Conservation (phyloP, 2,113 vertebrate species). For the Syrrhaptes paradoxus region DNA sequence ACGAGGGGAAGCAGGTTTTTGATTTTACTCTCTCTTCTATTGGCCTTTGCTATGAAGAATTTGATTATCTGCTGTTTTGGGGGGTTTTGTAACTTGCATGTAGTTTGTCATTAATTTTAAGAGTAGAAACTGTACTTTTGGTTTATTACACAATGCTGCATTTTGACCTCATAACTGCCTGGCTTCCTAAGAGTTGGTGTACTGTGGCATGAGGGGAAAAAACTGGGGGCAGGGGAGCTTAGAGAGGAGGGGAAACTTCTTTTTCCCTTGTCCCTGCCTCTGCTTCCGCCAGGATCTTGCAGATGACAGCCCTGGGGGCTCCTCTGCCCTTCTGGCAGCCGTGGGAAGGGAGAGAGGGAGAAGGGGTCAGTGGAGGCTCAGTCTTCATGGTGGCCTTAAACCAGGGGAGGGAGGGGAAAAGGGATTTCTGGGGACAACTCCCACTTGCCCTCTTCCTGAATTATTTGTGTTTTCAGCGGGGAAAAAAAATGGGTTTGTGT, state of each 20-base stretch:
- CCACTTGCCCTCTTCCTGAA: neutral
- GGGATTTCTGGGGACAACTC: neutral
- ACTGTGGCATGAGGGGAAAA: accelerated
- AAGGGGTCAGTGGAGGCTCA: neutral
- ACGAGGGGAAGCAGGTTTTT: constrained; percentile 12
- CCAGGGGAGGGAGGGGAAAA: neutral
- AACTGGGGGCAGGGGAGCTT: neutral
- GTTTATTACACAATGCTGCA: neutral
- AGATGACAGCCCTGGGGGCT: accelerated
- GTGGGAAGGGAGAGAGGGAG: accelerated
- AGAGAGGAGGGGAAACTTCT: neutral
- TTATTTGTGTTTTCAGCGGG: neutral
- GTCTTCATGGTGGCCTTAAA: neutral
- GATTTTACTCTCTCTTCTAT: neutral
- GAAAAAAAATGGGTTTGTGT: neutral
- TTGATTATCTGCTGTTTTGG: neutral
- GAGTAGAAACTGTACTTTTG: neutral
- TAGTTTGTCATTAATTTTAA: neutral
- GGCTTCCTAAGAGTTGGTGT: neutral
- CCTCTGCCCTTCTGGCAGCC: neutral
- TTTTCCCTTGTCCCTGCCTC: neutral
- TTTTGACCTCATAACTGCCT: neutral
- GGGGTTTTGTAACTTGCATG: neutral
- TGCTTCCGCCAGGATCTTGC: neutral
- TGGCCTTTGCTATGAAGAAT: neutral